Conservation (phyloP, 2,797 vertebrate species). For the Gymnocypris eckloni region DNA sequence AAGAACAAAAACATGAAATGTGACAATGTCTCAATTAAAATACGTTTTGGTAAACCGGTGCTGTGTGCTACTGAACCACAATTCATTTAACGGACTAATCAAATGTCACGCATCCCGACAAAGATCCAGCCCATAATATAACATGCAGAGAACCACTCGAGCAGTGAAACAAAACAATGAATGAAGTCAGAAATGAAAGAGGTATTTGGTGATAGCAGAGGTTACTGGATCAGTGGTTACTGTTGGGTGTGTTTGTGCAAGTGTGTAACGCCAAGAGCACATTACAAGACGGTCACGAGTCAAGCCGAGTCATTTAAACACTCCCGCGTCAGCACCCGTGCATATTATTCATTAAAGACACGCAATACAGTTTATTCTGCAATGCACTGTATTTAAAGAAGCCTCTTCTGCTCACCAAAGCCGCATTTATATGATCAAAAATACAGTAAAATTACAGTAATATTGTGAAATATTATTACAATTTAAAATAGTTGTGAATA, state of each 20-base stretch:
- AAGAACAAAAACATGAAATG: not conserved
- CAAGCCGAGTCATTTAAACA: not conserved
- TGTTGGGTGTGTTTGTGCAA: conserved; percentile 13
- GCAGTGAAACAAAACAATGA: conserved; percentile 4
- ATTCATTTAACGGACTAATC: not conserved
- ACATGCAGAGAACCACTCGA: not conserved
- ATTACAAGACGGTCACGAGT: conserved; percentile 1
- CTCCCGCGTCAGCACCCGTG: too few species aligned
- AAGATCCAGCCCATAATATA: not conserved
- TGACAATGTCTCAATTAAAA: not conserved
- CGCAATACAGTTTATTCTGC: not conserved
- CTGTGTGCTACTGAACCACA: not conserved
- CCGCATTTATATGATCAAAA: not conserved
- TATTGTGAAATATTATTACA: not conserved
- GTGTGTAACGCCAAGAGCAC: conserved; percentile 24
- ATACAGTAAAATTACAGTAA: not conserved
- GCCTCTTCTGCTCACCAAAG: not conserved
- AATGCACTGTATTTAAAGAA: not conserved
- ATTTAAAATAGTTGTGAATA: not conserved
- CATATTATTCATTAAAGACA: not conserved
- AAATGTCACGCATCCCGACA: not conserved
- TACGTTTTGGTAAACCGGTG: not conserved
- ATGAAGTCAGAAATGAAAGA: conserved; percentile 2
- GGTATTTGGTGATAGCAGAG: conserved; percentile 29
- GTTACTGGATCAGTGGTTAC: not conserved